A percentile compares a stretch with the other conserved stretches of the same genome.
These are phyloP conservation scores for Temnothorax curvispinosus DNA, from an alignment of 1,140 invertebrate species.

Conservation along the genomic window DNA sequence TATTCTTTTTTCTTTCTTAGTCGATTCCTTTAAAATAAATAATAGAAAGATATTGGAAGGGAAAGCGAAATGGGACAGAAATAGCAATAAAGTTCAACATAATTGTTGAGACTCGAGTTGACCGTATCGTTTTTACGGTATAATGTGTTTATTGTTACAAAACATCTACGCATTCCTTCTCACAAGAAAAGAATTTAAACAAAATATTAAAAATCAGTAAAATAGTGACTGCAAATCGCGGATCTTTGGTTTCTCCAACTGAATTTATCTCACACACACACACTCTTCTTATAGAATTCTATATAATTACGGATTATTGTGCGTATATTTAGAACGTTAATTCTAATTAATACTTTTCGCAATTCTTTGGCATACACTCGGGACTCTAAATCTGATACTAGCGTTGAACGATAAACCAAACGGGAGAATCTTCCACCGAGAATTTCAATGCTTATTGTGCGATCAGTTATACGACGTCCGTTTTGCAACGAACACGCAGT, in stretches of 20 bases:
- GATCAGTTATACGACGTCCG: background rate
- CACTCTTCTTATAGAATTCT: slow-evolving; percentile 21
- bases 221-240: background rate
- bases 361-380: slow-evolving; percentile 16
- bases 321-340: slow-evolving; percentile 39
- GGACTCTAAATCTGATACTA: background rate
- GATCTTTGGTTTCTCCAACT: background rate
- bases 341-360: background rate
- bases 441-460: background rate
- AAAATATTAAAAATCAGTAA: background rate
- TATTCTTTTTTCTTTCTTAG: no score
- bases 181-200: background rate
- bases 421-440: background rate
- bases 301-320: slow-evolving; percentile 24
- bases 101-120: background rate
- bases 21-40: no score
- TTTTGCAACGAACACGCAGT: background rate
- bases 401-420: background rate
- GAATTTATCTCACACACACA: background rate
- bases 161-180: background rate
- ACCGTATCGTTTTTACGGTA: slow-evolving; percentile 14
- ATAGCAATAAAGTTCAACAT: background rate
- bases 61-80: background rate
- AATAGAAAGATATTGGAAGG: background rate
- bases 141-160: slow-evolving; percentile 21